These are phyloP conservation scores for Electrona antarctica DNA, from an alignment of 2,113 vertebrate species.

Conservation along the genomic window DNA sequence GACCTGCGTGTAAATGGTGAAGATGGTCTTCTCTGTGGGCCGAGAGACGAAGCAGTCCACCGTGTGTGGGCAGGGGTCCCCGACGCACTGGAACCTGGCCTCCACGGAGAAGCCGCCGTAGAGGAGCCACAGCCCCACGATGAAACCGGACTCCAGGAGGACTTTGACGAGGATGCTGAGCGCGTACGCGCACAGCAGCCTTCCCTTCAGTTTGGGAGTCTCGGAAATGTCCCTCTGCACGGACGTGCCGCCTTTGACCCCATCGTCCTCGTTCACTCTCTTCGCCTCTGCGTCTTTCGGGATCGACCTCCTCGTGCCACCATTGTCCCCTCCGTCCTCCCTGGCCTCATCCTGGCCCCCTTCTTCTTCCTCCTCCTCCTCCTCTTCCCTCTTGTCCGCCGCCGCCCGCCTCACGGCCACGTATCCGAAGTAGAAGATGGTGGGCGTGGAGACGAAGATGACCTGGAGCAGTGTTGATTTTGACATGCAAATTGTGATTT, in stretches of 20 bases:
- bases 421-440: conserved; percentile 91
- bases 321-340: conserved; percentile 16
- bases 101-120: conserved; percentile 88
- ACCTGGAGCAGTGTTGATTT: conserved; percentile 81
- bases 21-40: conserved; percentile 95
- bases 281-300: conserved; percentile 72
- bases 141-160: conserved; percentile 87
- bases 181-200: conserved; percentile 86
- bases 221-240: not conserved
- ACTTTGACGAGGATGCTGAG: conserved; percentile 86
- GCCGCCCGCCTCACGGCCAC: conserved; percentile 81
- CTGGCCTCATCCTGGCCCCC: conserved; percentile 12
- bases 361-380: conserved; percentile 37
- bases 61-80: conserved; percentile 85
- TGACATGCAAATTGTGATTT: no score
- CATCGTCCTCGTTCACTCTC: conserved; percentile 15
- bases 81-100: conserved; percentile 83
- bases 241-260: conserved; percentile 11
- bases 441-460: conserved; percentile 94
- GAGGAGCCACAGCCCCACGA: conserved; percentile 89
- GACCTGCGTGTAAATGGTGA: conserved; percentile 93
- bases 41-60: conserved; percentile 96
- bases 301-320: conserved; percentile 32
- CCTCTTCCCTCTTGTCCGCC: conserved; percentile 71
- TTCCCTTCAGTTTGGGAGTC: conserved; percentile 77